Percentiles rank a stretch among this genome's conserved stretches.
Conservation (phyloP, 1,140 invertebrate genomes). For the Ostrea denselamellosa region DNA sequence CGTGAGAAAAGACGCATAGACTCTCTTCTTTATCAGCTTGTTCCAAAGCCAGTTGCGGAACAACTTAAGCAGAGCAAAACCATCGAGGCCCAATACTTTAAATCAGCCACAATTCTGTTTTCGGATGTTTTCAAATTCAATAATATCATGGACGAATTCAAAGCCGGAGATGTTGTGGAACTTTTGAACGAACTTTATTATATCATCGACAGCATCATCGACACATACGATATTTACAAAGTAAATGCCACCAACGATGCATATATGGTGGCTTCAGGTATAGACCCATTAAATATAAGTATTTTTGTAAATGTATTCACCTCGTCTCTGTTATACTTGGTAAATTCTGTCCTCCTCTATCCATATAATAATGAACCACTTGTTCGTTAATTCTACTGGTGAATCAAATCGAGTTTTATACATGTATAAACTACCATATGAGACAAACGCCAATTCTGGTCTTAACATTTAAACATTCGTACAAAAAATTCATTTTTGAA, state of each 20-base stretch:
- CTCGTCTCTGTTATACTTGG: too few species aligned
- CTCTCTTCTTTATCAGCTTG: constrained; percentile 76
- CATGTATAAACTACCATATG: too few species aligned
- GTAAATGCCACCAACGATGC: constrained; percentile 76
- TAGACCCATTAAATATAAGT: too few species aligned
- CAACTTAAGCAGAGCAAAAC: constrained; percentile 76
- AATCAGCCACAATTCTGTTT: constrained; percentile 81
- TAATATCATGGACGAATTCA: constrained; percentile 88
- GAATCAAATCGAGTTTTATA: too few species aligned
- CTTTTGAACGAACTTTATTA: constrained; percentile 74
- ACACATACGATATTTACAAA: constrained; percentile 75
- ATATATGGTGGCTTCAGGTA: constrained; percentile 76
- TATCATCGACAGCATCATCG: constrained; percentile 70
- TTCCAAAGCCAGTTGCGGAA: constrained; percentile 82
- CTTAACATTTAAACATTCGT: too few species aligned
- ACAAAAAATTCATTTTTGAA: too few species aligned
- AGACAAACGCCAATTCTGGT: too few species aligned
- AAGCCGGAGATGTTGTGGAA: constrained; percentile 88
- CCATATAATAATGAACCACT: too few species aligned
- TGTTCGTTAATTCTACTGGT: too few species aligned
- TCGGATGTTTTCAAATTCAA: constrained; percentile 91
- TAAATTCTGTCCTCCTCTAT: too few species aligned
- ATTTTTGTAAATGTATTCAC: too few species aligned
- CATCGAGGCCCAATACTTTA: constrained; percentile 78
- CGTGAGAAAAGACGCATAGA: constrained; percentile 75